phyloP scores from a whole-genome alignment of 53 echinoderm and acorn worm species.

The Patiria pectinifera region DNA sequence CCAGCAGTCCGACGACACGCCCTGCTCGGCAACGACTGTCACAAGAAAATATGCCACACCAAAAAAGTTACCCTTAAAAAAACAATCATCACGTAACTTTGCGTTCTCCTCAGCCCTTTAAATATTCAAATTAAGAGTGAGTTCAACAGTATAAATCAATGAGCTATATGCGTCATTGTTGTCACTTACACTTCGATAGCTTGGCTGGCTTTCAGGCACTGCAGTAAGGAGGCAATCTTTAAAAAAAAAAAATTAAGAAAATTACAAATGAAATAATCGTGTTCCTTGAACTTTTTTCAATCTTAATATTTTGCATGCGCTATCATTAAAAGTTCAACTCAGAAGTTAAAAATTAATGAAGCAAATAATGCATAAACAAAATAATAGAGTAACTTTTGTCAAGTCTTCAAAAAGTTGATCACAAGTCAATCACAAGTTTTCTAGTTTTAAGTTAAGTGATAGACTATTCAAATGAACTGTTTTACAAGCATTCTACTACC shows the following conservation, averaged over 20 bases:
- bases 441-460: too few relatives aligned
- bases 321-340: background rate
- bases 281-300: background rate
- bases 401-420: too few relatives aligned
- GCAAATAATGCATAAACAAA: too few relatives aligned
- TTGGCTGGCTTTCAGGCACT: constrained; percentile 85
- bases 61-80: background rate
- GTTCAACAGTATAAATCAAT: too few relatives aligned
- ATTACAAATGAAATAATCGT: background rate
- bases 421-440: too few relatives aligned
- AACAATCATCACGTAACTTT: background rate
- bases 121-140: too few relatives aligned
- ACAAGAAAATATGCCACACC: background rate
- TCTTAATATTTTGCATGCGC: background rate
- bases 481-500: too few relatives aligned
- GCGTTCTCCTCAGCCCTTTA: too few relatives aligned
- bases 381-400: too few relatives aligned
- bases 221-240: constrained; percentile 30
- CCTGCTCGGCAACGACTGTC: constrained; percentile 85
- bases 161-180: too few relatives aligned
- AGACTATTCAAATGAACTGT: too few relatives aligned
- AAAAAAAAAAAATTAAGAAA: background rate
- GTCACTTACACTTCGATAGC: constrained; percentile 97
- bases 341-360: too few relatives aligned
- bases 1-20: constrained; percentile 83